A percentile compares a stretch with the other conserved stretches of the same genome.
Conservation (phyloP, 2,797 vertebrate genomes). For the Limnodromus scolopaceus region DNA sequence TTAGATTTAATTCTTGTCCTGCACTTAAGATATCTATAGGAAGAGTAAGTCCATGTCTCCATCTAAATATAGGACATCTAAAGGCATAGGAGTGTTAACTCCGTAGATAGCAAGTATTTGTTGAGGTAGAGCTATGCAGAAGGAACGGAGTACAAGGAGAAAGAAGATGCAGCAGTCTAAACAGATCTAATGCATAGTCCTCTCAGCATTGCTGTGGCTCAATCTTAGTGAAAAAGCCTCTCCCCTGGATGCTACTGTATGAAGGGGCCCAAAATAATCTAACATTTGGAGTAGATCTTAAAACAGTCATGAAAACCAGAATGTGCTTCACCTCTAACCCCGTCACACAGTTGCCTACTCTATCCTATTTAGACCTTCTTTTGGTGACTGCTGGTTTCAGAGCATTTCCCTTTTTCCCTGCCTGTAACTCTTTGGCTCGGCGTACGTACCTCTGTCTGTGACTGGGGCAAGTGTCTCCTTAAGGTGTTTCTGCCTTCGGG, state of each 20-base stretch:
- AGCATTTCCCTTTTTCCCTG: not conserved
- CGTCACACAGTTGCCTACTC: not conserved
- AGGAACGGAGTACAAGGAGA: not conserved
- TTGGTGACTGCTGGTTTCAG: not conserved
- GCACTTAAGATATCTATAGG: not conserved
- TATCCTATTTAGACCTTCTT: not conserved
- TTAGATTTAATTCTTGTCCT: not conserved
- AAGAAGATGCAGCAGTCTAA: not conserved
- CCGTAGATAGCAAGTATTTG: not conserved
- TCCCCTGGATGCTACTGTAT: not conserved
- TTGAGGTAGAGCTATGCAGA: not conserved
- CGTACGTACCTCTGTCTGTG: not conserved
- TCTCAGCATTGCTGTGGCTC: not conserved
- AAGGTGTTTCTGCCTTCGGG: not conserved
- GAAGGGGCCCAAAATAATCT: rapidly evolving
- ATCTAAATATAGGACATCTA: not conserved
- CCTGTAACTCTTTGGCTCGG: not conserved
- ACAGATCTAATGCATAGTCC: not conserved
- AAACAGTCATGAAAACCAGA: not conserved
- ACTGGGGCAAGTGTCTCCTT: not conserved
- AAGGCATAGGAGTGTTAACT: not conserved
- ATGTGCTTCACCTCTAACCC: not conserved
- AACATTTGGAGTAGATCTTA: not conserved
- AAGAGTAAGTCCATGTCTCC: not conserved
- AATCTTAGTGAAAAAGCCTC: not conserved